Base-by-base conservation (phyloP, 92 coral and sea anemone genomes). In the Palythoa grandis region DNA sequence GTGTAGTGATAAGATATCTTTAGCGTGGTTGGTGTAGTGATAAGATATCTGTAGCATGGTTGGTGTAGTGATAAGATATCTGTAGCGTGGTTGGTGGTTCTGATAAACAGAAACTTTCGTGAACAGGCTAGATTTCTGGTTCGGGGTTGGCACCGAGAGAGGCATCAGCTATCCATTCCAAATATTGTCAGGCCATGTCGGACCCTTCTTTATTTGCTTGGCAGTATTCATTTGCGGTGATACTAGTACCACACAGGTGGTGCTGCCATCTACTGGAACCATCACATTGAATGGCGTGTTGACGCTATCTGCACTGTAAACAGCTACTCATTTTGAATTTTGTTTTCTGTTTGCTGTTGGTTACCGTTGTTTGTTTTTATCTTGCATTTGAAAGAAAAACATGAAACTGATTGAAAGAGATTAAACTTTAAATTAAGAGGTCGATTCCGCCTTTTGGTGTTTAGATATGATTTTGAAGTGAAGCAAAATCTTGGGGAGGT, bases 181-280 rank as follows among this genome's bases (percentile, higher is more conserved):
- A 60, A 14, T 16, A 60, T 60, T 60, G 66, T n/a, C 20, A 60
- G 7, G 7, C 66, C 6, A 16, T 60, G 66, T 60, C 22, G 19
- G 22, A 25, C 16, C 15, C 35, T 22, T 22, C 38, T 23, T 67
- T 67, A 10, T 19, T 22, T 60, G 66, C 66, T 60, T 60, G 19
- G 66, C 5, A 7, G n/a, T 60, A 60, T 22, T 60, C 3, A 22
- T 60, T 16, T 60, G 66, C 66, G 7, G 66, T 60, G 66, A 60
- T 60, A 60, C 66, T 1, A 60, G 66, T 17, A 60, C 66, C 24
- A 60, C 66, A 60, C 20, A 60, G 66, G 66, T 7, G 66, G 66
- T 60, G 66, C 66, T 60, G 66, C 66, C 19, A 60, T 60, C n/a
- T 48, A 71, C 76, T 71, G 76, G 11, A 71, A 71, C 52, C 24